phyloP scores from a whole-genome alignment of 1,140 invertebrate species.

The Drosophila carrolli region DNA sequence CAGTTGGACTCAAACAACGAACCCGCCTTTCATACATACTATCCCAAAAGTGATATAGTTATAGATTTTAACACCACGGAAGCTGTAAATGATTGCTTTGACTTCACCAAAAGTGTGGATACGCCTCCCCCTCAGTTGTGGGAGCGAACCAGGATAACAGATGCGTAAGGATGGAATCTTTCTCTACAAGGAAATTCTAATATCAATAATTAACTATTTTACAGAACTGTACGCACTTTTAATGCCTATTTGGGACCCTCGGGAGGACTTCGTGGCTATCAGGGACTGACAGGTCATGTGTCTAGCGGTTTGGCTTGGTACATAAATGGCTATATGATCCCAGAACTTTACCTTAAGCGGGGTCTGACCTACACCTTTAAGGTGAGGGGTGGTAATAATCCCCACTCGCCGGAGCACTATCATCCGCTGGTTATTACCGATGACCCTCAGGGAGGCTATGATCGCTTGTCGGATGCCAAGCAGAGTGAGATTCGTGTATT shows the following conservation, averaged over 20 bases:
- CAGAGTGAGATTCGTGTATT: conserved; percentile 91
- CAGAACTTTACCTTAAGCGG: conserved; percentile 94
- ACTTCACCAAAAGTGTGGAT: conserved; percentile 87
- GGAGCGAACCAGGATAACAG: conserved; percentile 91
- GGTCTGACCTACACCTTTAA: conserved; percentile 93
- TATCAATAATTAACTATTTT: background rate
- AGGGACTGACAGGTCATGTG: conserved; percentile 88
- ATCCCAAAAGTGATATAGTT: conserved; percentile 89
- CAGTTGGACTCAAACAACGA: conserved; percentile 91
- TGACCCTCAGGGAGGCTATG: conserved; percentile 93
- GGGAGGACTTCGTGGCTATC: conserved; percentile 91
- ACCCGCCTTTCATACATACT: conserved; percentile 93
- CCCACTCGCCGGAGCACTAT: conserved; percentile 93
- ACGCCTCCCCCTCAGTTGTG: conserved; percentile 87
- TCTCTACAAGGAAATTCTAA: too few relatives aligned
- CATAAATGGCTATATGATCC: conserved; percentile 92
- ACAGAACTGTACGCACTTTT: conserved; percentile 89
- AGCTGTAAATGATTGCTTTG: conserved; percentile 88
- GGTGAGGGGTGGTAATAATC: conserved; percentile 95
- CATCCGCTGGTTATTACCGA: conserved; percentile 97
- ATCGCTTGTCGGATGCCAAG: conserved; percentile 89
- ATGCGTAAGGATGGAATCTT: conserved; percentile 85
- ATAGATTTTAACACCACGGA: conserved; percentile 89
- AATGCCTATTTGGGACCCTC: conserved; percentile 92
- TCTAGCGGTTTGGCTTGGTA: conserved; percentile 85